These are phyloP conservation scores for Tachina lurida DNA, from an alignment of 2,888 invertebrate species.

Conservation along the genomic window DNA sequence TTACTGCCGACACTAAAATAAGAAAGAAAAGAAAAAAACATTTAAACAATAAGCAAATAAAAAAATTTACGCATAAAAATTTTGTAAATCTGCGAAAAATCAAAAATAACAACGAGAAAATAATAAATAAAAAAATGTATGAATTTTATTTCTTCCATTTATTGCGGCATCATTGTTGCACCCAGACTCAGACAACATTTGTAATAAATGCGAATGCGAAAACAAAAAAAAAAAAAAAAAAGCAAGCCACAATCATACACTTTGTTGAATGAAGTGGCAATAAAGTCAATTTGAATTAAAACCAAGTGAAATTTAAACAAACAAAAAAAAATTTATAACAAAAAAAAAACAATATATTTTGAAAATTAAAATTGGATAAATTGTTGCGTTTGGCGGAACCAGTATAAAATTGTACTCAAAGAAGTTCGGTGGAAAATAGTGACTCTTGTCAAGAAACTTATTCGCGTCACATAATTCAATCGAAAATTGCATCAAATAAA, in stretches of 20 bases:
- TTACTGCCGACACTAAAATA: slow-evolving; percentile 19
- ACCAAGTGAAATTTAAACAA: slow-evolving; percentile 18
- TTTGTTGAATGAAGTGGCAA: slow-evolving; percentile 64
- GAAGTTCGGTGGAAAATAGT: slow-evolving; percentile 58
- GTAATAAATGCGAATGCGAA: slow-evolving; percentile 23
- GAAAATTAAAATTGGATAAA: slow-evolving; percentile 39
- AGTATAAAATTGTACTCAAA: slow-evolving; percentile 62
- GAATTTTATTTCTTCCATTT: slow-evolving; percentile 17
- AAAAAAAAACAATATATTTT: slow-evolving; percentile 34
- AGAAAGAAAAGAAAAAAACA: neutral
- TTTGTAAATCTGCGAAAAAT: slow-evolving; percentile 72
- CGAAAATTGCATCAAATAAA: neutral
- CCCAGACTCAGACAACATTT: slow-evolving; percentile 50
- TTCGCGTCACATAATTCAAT: neutral
- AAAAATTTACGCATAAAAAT: slow-evolving; percentile 66
- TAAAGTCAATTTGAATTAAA: slow-evolving; percentile 56
- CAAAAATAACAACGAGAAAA: slow-evolving; percentile 17
- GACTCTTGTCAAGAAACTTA: slow-evolving; percentile 23
- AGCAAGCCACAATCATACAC: slow-evolving; percentile 72
- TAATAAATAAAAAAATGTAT: slow-evolving; percentile 3
- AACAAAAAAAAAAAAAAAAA: slow-evolving; percentile 20
- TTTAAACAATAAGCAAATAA: slow-evolving; percentile 55
- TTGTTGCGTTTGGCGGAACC: slow-evolving; percentile 33
- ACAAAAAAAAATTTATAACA: neutral
- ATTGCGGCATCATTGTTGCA: slow-evolving; percentile 38